Evolutionary conservation across 92 coral and sea anemone species (phyloP).

Genomic region (Zoanthus solanderi): DNA sequence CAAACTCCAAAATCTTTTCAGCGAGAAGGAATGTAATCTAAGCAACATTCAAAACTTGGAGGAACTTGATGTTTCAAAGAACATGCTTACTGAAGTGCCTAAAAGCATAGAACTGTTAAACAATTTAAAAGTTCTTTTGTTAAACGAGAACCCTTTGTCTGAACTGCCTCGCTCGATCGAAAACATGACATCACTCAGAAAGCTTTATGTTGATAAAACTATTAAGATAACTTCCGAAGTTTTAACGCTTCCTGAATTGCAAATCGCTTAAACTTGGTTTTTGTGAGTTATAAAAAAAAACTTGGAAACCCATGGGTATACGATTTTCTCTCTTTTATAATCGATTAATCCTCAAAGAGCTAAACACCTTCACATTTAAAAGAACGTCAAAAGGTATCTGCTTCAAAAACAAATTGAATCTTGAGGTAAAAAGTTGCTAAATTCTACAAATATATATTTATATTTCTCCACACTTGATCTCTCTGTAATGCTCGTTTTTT

Average conservation of each 20-base stretch:
- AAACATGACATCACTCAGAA: constrained; percentile 63
- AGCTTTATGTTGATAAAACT: constrained; percentile 74
- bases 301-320: too few relatives aligned
- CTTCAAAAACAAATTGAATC: too few relatives aligned
- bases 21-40: constrained; percentile 65
- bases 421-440: too few relatives aligned
- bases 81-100: constrained; percentile 65
- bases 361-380: too few relatives aligned
- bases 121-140: constrained; percentile 58
- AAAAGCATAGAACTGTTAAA: constrained; percentile 60
- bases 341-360: too few relatives aligned
- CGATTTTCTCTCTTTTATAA: too few relatives aligned
- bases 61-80: constrained; percentile 74
- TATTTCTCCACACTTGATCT: too few relatives aligned
- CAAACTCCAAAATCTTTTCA: constrained; percentile 68
- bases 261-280: constrained; percentile 49
- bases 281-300: too few relatives aligned
- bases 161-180: constrained; percentile 65
- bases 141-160: constrained; percentile 71
- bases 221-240: constrained; percentile 69
- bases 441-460: too few relatives aligned
- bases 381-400: too few relatives aligned
- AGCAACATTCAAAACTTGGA: constrained; percentile 68
- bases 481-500: too few relatives aligned
- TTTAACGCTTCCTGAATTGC: constrained; percentile 72